These are phyloP conservation scores for Aptenodytes forsteri DNA, from an alignment of 2,113 vertebrate genomes.

Conservation along the genomic window DNA sequence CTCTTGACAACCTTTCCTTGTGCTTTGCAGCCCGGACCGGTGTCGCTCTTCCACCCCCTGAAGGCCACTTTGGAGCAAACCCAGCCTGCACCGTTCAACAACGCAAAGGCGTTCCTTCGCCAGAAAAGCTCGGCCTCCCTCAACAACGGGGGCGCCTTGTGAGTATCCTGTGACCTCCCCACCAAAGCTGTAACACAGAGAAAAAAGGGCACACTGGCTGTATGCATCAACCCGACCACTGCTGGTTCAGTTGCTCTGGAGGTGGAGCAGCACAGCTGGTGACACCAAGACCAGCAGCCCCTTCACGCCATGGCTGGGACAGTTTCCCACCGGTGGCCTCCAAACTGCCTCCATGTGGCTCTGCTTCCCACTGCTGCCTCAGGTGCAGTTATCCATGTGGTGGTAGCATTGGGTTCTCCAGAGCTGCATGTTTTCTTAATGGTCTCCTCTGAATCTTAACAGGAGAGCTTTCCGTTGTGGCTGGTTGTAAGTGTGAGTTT, in stretches of 20 bases:
- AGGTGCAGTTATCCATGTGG: fast-evolving
- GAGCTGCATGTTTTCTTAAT: not conserved
- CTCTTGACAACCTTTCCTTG: not conserved
- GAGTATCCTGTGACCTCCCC: constrained; percentile 61
- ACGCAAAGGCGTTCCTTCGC: constrained; percentile 78
- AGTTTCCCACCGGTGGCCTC: fast-evolving
- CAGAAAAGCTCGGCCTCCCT: constrained; percentile 84
- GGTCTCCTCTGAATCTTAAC: not conserved
- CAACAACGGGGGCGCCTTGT: constrained; percentile 89
- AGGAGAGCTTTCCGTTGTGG: not conserved
- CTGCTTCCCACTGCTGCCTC: not conserved
- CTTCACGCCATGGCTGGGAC: fast-evolving
- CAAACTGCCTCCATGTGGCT: not conserved
- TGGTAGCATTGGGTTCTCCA: fast-evolving
- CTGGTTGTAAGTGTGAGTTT: not conserved
- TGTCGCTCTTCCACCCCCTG: constrained; percentile 79
- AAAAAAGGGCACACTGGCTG: fast-evolving
- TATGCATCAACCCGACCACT: fast-evolving
- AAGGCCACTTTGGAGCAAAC: constrained; percentile 84
- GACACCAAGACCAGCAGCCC: not conserved
- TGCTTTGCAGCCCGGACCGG: constrained; percentile 70
- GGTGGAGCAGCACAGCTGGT: not conserved
- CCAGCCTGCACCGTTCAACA: constrained; percentile 70
- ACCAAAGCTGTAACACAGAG: fast-evolving
- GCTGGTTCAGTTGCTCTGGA: not conserved